Conservation (phyloP, 1,140 invertebrate genomes). For the Ectropis grisescens region DNA sequence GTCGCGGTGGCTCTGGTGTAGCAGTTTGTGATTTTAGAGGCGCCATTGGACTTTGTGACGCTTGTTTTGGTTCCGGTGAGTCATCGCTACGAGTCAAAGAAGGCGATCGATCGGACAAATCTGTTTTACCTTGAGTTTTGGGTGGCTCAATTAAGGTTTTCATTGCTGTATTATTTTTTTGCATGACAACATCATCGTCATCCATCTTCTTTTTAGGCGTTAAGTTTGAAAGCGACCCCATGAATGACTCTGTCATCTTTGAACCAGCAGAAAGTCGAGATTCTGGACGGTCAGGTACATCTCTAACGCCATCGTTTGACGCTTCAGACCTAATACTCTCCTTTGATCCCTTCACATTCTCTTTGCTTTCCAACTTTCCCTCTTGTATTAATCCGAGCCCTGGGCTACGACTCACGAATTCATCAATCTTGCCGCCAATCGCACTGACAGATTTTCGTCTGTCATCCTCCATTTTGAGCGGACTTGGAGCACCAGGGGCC, state of each 20-base stretch:
- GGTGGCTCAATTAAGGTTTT: constrained; percentile 20
- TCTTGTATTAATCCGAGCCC: constrained; percentile 64
- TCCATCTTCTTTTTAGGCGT: constrained; percentile 52
- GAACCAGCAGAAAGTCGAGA: constrained; percentile 54
- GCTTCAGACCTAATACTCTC: constrained; percentile 53
- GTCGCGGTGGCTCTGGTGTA: constrained; percentile 43
- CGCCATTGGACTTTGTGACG: constrained; percentile 23
- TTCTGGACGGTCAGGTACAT: constrained; percentile 50
- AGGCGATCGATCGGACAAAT: constrained; percentile 59
- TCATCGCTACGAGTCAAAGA: constrained; percentile 65
- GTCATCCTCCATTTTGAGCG: constrained; percentile 58
- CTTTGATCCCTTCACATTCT: constrained; percentile 45
- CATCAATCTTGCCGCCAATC: constrained; percentile 48
- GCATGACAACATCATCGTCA: constrained; percentile 57
- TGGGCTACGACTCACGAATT: constrained; percentile 38
- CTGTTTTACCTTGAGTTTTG: constrained; percentile 31
- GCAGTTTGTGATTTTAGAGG: constrained; percentile 33
- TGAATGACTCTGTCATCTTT: constrained; percentile 66
- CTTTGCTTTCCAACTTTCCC: constrained; percentile 41
- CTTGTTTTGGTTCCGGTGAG: constrained; percentile 58
- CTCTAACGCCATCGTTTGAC: constrained; percentile 36
- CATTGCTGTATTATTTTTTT: constrained; percentile 29
- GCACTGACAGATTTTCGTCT: constrained; percentile 57
- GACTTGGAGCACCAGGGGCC: constrained; percentile 52
- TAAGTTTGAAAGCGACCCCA: constrained; percentile 46